Conservation (phyloP, 2,797 vertebrate species). For the Danionella dracula region DNA sequence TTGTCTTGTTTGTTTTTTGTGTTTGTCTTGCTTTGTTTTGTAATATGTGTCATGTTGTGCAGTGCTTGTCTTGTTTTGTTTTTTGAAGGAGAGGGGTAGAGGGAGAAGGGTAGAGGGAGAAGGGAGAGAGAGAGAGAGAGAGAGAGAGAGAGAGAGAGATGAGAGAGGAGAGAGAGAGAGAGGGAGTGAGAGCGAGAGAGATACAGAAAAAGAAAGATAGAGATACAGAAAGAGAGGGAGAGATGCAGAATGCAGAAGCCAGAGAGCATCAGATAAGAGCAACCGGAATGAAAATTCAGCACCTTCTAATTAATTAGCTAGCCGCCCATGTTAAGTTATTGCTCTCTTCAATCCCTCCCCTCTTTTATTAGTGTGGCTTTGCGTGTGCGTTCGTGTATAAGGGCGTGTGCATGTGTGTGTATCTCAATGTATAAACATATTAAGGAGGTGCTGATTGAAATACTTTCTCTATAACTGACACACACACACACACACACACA, state of each 20-base stretch:
- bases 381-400: background rate
- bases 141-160: background rate
- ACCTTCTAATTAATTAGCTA: conserved; percentile 20
- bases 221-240: too few species aligned
- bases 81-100: too few species aligned
- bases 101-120: background rate
- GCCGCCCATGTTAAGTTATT: conserved; percentile 13
- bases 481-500: background rate
- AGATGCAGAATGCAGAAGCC: background rate
- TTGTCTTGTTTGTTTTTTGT: too few species aligned
- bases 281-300: conserved; percentile 25
- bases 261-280: background rate
- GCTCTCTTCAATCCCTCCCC: background rate
- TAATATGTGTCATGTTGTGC: too few species aligned
- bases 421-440: too few species aligned
- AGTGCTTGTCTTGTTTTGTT: too few species aligned
- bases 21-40: too few species aligned
- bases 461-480: conserved; percentile 20
- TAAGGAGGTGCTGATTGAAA: conserved; percentile 27
- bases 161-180: too few species aligned
- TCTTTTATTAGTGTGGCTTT: background rate
- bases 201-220: background rate
- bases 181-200: too few species aligned
- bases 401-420: too few species aligned
- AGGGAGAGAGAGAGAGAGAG: too few species aligned